These are phyloP conservation scores for Reticulitermes speratus DNA, from an alignment of 1,140 invertebrate species.

Conservation along the genomic window DNA sequence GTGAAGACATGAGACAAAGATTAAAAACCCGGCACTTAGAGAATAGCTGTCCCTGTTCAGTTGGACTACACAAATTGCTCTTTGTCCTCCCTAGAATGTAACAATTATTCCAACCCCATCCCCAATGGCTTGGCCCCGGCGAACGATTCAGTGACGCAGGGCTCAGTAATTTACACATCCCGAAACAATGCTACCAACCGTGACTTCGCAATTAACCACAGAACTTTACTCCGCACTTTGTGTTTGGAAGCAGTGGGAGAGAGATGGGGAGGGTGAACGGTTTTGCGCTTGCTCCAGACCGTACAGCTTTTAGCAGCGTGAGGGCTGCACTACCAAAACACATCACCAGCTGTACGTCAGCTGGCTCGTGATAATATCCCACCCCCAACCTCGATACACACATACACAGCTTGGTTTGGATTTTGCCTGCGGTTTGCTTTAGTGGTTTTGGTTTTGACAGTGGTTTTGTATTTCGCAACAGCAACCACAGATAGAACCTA, in stretches of 20 bases:
- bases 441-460: slow-evolving; percentile 10
- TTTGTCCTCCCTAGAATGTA: neutral
- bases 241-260: neutral
- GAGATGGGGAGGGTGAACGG: neutral
- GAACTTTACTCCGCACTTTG: slow-evolving; percentile 2
- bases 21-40: slow-evolving; percentile 1
- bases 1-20: neutral
- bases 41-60: neutral
- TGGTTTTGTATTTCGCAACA: neutral
- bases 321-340: neutral
- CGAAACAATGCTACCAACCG: neutral
- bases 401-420: neutral
- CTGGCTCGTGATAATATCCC: neutral
- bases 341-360: neutral
- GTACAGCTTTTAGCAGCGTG: neutral
- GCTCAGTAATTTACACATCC: slow-evolving; percentile 13
- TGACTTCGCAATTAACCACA: slow-evolving; percentile 15
- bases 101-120: slow-evolving; percentile 3
- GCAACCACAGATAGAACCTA: neutral
- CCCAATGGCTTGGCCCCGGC: neutral
- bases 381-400: neutral
- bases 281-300: neutral
- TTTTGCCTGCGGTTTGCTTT: slow-evolving; percentile 1
- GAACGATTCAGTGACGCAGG: neutral
- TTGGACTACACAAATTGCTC: neutral